Base-by-base conservation (phyloP, 1,140 invertebrate species). In the Nylanderia fulva region DNA sequence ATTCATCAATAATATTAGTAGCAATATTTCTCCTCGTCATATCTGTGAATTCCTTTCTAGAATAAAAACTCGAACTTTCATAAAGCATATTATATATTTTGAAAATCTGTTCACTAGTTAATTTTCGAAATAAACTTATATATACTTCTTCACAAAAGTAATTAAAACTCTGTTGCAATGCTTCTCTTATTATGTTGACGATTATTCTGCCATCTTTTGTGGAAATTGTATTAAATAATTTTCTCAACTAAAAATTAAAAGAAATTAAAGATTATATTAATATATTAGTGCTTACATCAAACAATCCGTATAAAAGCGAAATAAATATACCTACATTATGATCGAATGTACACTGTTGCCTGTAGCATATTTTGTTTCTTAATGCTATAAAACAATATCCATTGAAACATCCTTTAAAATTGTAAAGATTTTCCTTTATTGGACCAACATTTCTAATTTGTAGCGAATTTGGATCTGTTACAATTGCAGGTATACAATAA, bases 251-350 rank as follows among this genome's bases (percentile, higher is more conserved):
- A 0, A 64, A 54, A 75, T 29, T 11, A 66, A 21, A 48, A 66
- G 0, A 64, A 54, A 75, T 29, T 11, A 66, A 21, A 48, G 3
- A 45, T 80, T 15, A 39, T 24, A 45, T 66, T 56, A 79, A 24
- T 39, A 52, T 27, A 61, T 8, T 39, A 74, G 27, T 27, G 0
- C 15, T 39, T 58, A 64, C 8, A 61, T 60, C 1, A 68, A n/a
- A 11, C 2, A 39, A 68, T 39, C 7, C 24, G 5, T 21, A 15
- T 36, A 5, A 33, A 68, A 36, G 8, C 1, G 79, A 60, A 74
- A 29, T 48, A 45, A 29, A 4, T 60, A 52, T 82, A 89, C 88
- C 1, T 87, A 89, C 88, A 9, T 82, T 3, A 36, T 89, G 85
- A 0, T 39, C 27, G 4, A n/a, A 90, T 29, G 0, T 1, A 39